Percentiles rank a stretch among this genome's conserved stretches.
These are phyloP conservation scores for Sinhomidia bicolor DNA, from an alignment of 2,888 invertebrate species.

Conservation along the genomic window DNA sequence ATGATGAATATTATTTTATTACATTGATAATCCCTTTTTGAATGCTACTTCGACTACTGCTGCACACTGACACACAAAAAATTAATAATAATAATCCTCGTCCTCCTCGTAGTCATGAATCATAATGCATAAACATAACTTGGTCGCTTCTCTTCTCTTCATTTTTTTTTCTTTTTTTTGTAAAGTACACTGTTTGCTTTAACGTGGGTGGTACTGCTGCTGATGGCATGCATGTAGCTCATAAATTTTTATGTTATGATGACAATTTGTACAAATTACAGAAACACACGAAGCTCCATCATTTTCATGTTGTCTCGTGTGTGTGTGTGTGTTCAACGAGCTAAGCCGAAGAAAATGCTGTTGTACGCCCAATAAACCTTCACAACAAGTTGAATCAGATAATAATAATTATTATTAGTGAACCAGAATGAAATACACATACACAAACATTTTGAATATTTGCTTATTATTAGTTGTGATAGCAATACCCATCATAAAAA, in stretches of 20 bases:
- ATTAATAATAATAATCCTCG: not conserved
- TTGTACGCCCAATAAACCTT: slow-evolving; percentile 10
- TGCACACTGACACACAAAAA: not conserved
- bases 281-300: slow-evolving; percentile 14
- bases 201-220: slow-evolving; percentile 14
- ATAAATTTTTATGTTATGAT: slow-evolving; percentile 28
- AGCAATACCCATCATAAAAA: no score
- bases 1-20: slow-evolving; percentile 20
- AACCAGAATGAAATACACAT: not conserved
- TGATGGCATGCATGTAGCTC: slow-evolving; percentile 28
- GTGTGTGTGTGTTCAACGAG: not conserved
- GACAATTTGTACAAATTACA: slow-evolving; percentile 37
- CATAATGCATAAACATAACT: not conserved
- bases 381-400: slow-evolving; percentile 26
- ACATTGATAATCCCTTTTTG: slow-evolving; percentile 28
- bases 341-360: not conserved
- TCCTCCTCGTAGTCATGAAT: no score
- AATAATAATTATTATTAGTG: slow-evolving; percentile 17
- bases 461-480: no score
- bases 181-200: not conserved
- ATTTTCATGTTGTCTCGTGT: not conserved
- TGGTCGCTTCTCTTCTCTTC: no score
- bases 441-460: no score
- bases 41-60: not conserved
- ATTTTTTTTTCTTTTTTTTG: no score